A percentile compares a stretch with the other conserved stretches of the same genome.
Evolutionary conservation across 2,797 vertebrate species (phyloP).

Genomic region (Phalloptychus januarius): DNA sequence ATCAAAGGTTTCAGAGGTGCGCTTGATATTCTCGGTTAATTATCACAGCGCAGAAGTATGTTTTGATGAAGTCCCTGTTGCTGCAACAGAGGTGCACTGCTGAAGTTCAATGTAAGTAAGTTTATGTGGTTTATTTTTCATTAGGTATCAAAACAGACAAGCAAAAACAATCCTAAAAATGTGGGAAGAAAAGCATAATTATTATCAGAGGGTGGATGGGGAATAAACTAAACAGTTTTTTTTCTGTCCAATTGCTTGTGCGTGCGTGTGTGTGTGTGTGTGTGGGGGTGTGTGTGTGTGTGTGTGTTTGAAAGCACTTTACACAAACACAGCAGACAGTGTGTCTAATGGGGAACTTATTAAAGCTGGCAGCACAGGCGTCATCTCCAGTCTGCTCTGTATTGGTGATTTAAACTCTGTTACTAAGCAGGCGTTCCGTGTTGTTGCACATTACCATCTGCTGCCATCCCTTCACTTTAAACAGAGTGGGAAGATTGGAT

Average conservation of each 20-base stretch:
- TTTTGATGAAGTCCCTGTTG: slow-evolving; percentile 19
- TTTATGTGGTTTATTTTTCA: slow-evolving; percentile 16
- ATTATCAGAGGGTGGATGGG: slow-evolving; percentile 21
- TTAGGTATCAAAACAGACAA: slow-evolving; percentile 20
- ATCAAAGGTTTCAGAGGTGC: slow-evolving; percentile 17
- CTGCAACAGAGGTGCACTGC: slow-evolving; percentile 2
- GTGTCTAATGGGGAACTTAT: slow-evolving; percentile 61
- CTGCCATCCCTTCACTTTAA: slow-evolving; percentile 63
- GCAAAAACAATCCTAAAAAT: slow-evolving; percentile 20
- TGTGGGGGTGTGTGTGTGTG: slow-evolving; percentile 5
- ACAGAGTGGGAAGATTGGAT: slow-evolving; percentile 68
- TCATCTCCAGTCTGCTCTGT: slow-evolving; percentile 56
- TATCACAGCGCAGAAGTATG: slow-evolving; percentile 1
- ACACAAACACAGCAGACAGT: slow-evolving; percentile 46
- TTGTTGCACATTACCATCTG: slow-evolving; percentile 75
- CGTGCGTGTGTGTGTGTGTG: not conserved
- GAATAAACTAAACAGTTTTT: slow-evolving; percentile 6
- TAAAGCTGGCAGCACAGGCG: slow-evolving; percentile 53
- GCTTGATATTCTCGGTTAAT: slow-evolving; percentile 16
- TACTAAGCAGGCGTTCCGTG: slow-evolving; percentile 66
- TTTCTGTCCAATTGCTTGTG: not conserved
- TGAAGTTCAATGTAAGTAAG: not conserved
- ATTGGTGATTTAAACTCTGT: slow-evolving; percentile 63
- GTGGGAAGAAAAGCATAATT: slow-evolving; percentile 9
- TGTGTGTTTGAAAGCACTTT: slow-evolving; percentile 10